Evolutionary conservation across 2,113 vertebrate species (phyloP).

Genomic region (zebrafish (Danio rerio)): DNA sequence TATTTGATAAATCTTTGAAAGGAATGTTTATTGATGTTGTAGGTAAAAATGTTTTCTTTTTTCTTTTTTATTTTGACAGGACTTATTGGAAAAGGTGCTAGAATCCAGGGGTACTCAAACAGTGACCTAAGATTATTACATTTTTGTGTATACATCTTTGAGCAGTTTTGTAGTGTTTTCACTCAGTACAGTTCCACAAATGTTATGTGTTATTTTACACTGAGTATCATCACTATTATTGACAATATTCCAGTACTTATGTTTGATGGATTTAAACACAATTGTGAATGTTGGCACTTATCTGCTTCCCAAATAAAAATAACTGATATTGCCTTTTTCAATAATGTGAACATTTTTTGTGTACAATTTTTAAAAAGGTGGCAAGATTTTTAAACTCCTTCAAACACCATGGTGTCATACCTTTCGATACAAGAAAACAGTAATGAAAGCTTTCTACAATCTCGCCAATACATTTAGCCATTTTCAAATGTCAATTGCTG

Average conservation of each 20-base stretch:
- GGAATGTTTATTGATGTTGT: neutral
- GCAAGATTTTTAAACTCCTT: too few species aligned
- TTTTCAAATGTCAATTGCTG: too few species aligned
- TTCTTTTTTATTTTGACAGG: too few species aligned
- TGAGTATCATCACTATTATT: neutral
- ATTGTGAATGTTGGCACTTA: neutral
- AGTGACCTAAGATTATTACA: neutral
- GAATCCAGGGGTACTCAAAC: conserved; percentile 32
- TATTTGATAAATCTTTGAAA: neutral
- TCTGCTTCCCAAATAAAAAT: neutral
- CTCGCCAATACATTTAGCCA: too few species aligned
- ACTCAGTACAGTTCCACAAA: neutral
- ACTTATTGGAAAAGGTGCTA: conserved; percentile 57
- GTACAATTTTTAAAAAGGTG: too few species aligned
- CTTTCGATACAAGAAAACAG: too few species aligned
- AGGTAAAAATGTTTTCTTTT: neutral
- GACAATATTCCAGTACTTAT: neutral
- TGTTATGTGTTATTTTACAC: neutral
- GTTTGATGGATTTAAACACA: neutral
- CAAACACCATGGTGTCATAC: too few species aligned
- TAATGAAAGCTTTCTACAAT: too few species aligned
- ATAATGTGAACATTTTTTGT: neutral
- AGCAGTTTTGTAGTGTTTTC: neutral
- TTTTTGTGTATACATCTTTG: neutral
- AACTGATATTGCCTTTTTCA: neutral